Conservation (phyloP, 2,113 vertebrate species). For the Gymnobelideus leadbeateri region DNA sequence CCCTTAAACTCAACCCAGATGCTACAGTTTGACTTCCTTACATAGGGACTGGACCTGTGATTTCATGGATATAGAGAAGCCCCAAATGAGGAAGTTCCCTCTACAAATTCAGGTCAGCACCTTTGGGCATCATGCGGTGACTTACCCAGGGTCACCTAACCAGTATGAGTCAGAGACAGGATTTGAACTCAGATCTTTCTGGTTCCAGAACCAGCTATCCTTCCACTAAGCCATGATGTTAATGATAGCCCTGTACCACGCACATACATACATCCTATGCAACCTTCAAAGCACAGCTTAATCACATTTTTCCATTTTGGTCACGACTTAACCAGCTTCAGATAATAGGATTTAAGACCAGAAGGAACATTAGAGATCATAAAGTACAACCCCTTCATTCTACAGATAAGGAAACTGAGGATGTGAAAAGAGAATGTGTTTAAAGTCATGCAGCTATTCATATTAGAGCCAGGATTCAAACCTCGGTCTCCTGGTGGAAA, state of each 20-base stretch:
- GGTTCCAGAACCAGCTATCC: not conserved
- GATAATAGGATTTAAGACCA: not conserved
- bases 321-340: not conserved
- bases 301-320: not conserved
- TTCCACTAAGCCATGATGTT: not conserved
- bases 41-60: not conserved
- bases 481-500: not conserved
- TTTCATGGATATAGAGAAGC: not conserved
- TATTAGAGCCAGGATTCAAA: not conserved
- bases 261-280: not conserved
- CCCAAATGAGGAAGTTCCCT: not conserved
- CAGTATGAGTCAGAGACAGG: not conserved
- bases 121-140: not conserved
- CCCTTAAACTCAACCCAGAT: not conserved
- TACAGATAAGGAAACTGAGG: not conserved
- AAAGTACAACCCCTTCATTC: not conserved
- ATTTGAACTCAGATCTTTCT: not conserved
- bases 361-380: not conserved
- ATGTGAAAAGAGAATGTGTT: not conserved
- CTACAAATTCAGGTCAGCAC: not conserved
- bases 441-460: not conserved
- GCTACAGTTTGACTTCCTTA: not conserved
- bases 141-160: not conserved
- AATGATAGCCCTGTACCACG: not conserved
- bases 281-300: not conserved